Evolutionary conservation across 2,888 invertebrate genomes (phyloP).

Genomic region (Hoplodrina ambigua): DNA sequence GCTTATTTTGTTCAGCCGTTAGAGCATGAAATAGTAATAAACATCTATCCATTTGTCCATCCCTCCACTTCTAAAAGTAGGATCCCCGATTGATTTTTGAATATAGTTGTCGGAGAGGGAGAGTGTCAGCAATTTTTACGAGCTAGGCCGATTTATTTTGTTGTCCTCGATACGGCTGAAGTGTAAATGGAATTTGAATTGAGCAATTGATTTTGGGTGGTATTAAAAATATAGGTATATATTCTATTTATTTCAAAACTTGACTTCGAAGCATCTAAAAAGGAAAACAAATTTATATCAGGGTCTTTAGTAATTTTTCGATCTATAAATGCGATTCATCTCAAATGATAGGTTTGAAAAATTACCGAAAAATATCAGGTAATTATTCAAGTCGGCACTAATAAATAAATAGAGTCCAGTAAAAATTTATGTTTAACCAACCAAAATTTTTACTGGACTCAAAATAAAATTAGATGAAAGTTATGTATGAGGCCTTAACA

Average conservation of each 20-base stretch:
- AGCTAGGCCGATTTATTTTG: neutral
- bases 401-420: too few species aligned
- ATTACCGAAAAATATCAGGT: too few species aligned
- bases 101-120: neutral
- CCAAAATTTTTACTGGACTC: neutral
- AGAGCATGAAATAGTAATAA: too few species aligned
- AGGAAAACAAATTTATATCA: neutral
- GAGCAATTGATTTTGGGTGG: neutral
- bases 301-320: neutral
- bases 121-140: neutral
- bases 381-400: too few species aligned
- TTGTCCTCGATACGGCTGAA: neutral
- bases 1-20: too few species aligned
- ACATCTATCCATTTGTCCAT: too few species aligned
- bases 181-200: constrained; percentile 29
- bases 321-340: neutral
- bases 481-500: constrained; percentile 11
- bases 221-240: neutral
- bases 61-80: neutral
- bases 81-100: constrained; percentile 9
- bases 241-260: neutral
- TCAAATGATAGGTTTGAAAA: too few species aligned
- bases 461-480: constrained; percentile 9
- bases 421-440: neutral
- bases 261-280: neutral